Evolutionary conservation across 2,113 vertebrate species (phyloP).

Genomic region (Capricornis sumatraensis): DNA sequence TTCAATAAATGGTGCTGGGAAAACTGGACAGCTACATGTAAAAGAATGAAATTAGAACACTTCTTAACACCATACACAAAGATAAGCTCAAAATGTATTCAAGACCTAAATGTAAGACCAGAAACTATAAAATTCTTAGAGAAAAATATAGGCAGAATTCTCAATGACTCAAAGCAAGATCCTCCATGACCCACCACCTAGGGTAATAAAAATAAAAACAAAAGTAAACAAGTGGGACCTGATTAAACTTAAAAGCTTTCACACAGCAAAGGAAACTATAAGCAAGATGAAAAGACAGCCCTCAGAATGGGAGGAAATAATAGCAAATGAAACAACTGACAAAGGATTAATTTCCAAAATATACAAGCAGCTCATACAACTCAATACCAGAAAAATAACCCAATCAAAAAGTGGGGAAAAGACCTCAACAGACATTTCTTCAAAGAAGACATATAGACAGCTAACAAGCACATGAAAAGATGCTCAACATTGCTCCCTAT

Average conservation of each 20-base stretch:
- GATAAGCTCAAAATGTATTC: neutral
- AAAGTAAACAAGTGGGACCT: neutral
- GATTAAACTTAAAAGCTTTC: neutral
- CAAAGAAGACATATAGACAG: neutral
- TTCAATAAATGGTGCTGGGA: neutral
- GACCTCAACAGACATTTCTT: neutral
- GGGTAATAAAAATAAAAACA: neutral
- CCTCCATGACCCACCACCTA: neutral
- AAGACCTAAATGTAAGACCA: neutral
- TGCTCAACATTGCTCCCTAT: neutral
- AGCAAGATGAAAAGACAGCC: neutral
- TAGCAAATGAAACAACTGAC: neutral
- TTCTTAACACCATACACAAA: neutral
- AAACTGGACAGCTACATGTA: neutral
- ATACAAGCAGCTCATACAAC: neutral
- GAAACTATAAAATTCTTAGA: neutral
- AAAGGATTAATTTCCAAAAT: neutral
- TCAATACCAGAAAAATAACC: neutral
- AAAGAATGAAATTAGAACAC: neutral
- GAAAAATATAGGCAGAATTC: neutral
- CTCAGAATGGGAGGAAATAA: neutral
- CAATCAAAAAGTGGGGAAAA: neutral
- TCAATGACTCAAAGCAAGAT: neutral
- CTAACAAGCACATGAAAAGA: neutral
- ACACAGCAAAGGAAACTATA: neutral